Conservation (phyloP, 23 tunicate species). For the Styela clava region DNA sequence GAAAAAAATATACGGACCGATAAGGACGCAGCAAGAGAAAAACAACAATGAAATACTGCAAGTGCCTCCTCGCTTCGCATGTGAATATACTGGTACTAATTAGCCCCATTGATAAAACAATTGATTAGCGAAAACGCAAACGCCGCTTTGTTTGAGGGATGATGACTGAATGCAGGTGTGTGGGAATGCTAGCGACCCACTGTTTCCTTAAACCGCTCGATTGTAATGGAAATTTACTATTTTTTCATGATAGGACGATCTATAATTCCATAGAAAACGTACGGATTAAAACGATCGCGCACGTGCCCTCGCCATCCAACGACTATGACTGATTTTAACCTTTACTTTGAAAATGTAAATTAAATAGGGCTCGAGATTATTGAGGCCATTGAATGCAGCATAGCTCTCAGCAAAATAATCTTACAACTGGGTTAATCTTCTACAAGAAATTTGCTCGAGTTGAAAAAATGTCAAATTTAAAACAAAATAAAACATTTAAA, state of each 20-base stretch:
- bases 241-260: background rate
- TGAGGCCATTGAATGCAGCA: background rate
- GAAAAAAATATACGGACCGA: slow-evolving; percentile 8
- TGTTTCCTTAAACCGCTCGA: background rate
- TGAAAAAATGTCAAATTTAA: background rate
- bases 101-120: slow-evolving; percentile 4
- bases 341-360: background rate
- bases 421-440: background rate
- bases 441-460: background rate
- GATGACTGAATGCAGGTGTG: slow-evolving; percentile 13
- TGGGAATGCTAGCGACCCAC: slow-evolving; percentile 4
- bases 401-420: background rate
- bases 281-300: background rate
- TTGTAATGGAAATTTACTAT: background rate
- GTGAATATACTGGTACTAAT: background rate
- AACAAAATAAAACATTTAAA: background rate
- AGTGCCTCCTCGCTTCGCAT: slow-evolving; percentile 16
- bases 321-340: background rate
- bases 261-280: background rate
- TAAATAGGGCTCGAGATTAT: background rate
- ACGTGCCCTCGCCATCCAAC: background rate
- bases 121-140: background rate
- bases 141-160: background rate
- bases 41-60: slow-evolving; percentile 1
- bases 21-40: background rate